Evolutionary conservation across 1,140 invertebrate genomes (phyloP).

Genomic region (Chironomus tepperi): DNA sequence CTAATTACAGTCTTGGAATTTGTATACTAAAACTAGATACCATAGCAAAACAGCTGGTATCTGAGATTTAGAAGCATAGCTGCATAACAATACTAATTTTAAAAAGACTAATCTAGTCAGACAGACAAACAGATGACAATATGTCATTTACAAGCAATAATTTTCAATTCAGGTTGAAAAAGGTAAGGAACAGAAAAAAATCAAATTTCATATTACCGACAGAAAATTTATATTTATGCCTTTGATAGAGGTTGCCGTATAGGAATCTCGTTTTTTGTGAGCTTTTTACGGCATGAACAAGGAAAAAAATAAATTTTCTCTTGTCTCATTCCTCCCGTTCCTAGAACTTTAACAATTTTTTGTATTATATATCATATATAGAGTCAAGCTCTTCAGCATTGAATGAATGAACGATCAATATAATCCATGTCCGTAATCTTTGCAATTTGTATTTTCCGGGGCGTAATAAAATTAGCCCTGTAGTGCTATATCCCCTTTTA

Average conservation of each 20-base stretch:
- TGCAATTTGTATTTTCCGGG: constrained; percentile 1
- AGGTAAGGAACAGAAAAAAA: not conserved
- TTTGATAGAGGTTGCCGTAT: not conserved
- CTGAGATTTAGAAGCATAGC: no score
- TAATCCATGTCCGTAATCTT: not conserved
- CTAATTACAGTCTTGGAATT: no score
- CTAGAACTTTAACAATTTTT: no score
- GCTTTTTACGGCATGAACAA: not conserved
- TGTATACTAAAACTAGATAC: no score
- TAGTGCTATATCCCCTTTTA: not conserved
- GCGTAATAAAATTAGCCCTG: constrained; percentile 6
- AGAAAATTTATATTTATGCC: constrained; percentile 6
- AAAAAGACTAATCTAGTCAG: no score
- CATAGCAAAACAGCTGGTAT: no score
- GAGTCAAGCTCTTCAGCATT: not conserved
- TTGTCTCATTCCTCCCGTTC: not conserved
- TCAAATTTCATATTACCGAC: constrained; percentile 1
- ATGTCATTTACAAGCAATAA: not conserved
- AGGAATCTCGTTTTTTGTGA: not conserved
- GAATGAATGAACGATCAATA: constrained; percentile 2
- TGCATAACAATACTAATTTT: no score
- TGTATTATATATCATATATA: no score
- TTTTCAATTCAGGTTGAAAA: not conserved
- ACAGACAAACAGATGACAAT: no score
- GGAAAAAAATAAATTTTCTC: not conserved